A percentile compares a stretch with the other conserved stretches of the same genome.
Conservation (phyloP, 2,797 vertebrate genomes). For the Crypturellus tataupa region DNA sequence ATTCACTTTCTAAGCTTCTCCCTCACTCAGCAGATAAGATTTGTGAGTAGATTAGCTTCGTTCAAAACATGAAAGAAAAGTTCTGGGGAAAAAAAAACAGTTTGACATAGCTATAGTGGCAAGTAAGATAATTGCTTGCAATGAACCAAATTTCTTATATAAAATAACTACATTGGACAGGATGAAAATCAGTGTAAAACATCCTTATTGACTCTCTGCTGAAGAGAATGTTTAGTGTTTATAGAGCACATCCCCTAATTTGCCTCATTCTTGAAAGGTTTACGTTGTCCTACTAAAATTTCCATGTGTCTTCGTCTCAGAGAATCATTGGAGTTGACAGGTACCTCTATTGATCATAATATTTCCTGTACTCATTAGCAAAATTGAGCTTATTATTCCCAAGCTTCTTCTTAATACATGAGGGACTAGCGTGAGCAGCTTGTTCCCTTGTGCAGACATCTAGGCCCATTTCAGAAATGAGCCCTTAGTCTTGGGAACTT, state of each 20-base stretch:
- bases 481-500: neutral
- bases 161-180: neutral
- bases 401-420: neutral
- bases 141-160: neutral
- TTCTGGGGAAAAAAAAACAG: neutral
- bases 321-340: neutral
- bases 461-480: neutral
- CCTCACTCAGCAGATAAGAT: slow-evolving; percentile 1
- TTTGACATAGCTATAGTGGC: neutral
- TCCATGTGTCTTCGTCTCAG: neutral
- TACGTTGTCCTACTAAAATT: neutral
- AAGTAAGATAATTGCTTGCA: neutral
- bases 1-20: slow-evolving; percentile 7
- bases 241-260: neutral
- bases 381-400: neutral
- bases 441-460: neutral
- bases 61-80: slow-evolving; percentile 8
- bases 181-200: neutral
- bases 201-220: neutral
- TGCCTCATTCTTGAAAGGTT: neutral
- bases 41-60: neutral
- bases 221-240: neutral
- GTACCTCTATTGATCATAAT: neutral
- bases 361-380: neutral
- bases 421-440: neutral